Conservation (phyloP, 2,888 invertebrate species). For the Sesamia inferens region DNA sequence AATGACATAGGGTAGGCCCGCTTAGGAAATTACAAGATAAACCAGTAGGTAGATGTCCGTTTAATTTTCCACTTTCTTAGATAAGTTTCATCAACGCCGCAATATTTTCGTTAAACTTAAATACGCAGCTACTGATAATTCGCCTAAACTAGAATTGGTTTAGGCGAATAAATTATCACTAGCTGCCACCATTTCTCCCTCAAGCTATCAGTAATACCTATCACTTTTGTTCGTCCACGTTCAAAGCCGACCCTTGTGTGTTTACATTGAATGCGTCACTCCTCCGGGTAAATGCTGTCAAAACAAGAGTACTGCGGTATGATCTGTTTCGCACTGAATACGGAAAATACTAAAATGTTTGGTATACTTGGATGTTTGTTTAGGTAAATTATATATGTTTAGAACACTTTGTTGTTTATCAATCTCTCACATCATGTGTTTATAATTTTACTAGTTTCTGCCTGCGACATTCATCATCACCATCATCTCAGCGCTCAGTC, state of each 20-base stretch:
- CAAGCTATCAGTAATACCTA: neutral
- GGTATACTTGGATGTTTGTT: neutral
- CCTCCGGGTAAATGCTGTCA: conserved; percentile 28
- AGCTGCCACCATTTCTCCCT: neutral
- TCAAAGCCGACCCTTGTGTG: conserved; percentile 9
- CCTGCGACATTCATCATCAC: neutral
- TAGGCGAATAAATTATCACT: neutral
- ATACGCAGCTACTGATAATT: too few species aligned
- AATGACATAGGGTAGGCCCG: neutral
- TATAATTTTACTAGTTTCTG: neutral
- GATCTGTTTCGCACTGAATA: neutral
- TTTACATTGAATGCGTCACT: conserved; percentile 22
- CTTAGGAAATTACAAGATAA: too few species aligned
- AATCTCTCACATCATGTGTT: neutral
- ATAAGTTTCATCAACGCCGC: neutral
- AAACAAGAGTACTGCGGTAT: conserved; percentile 30
- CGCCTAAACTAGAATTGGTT: too few species aligned
- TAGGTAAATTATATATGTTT: neutral
- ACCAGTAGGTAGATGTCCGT: neutral
- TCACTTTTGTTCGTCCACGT: neutral
- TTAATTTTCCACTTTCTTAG: neutral
- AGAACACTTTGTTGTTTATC: neutral
- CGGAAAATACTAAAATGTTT: conserved; percentile 16
- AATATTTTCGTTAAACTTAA: neutral
- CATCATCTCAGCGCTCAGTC: too few species aligned